Evolutionary conservation across 1,140 invertebrate genomes (phyloP), one percentile per base, ranked within the genome.

Genomic region (Pachyrhynchus sulphureomaculatus): DNA sequence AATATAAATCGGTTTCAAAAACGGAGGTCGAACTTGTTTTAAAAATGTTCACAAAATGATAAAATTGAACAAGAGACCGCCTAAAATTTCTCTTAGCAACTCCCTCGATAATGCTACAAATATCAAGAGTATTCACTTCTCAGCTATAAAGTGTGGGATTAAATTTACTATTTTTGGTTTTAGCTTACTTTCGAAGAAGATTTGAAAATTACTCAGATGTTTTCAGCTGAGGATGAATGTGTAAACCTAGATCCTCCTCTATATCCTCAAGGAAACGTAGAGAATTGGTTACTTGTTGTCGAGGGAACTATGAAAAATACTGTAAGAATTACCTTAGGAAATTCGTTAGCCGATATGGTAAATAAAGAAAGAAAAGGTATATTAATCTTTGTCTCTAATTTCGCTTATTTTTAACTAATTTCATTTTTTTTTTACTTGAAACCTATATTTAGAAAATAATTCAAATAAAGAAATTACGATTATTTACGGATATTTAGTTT

Each of bases 151-250:
- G n/a, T n/a, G n/a, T n/a, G n/a, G n/a, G n/a, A n/a, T n/a, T n/a
- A n/a, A n/a, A n/a, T n/a, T n/a, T n/a, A n/a, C n/a, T n/a, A 15
- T 51, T 13, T 49, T 29, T 5, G 24, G 24, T 69, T 73, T 8
- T 57, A 84, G 79, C 76, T 88, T 12, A 83, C 83, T 66, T 91
- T 93, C 75, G 86, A 89, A 65, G 68, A 76, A 0, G 84, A 88
- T 65, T 70, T 89, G 12, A 80, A 82, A 51, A 92, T 93, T 41
- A 87, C 84, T 0, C 81, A 84, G 39, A 92, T 93, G 88, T 86
- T 86, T 69, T 91, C 89, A 6, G 84, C 82, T 23, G 90, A 93
- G 73, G 85, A 85, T 2, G 91, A 93, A 72, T 79, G 86, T 36
- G 87, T 93, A 0, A 71, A 80, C 6, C 75, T 87, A 2, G 79